Evolutionary conservation across 2,797 vertebrate genomes (phyloP), one percentile per base, ranked within the genome.

Genomic region (Channallabes apus): DNA sequence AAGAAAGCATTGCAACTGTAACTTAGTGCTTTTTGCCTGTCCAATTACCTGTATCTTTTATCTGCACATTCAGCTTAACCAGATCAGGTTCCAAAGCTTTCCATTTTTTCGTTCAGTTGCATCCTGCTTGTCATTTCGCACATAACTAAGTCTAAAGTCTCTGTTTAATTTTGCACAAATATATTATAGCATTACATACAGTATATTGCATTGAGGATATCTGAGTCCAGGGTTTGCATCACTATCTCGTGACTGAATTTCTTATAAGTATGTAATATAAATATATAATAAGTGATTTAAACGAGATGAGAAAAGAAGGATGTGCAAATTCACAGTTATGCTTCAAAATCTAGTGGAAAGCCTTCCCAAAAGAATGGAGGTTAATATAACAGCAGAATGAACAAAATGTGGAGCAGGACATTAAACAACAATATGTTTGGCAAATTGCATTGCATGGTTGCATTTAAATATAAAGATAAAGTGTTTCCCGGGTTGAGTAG

Each of bases 101-200:
- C 1, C 1, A 9, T 46, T 46, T 41, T 46, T 46, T 46, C 2
- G 1, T 7, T 2, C 8, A 9, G 8, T 9, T 9, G 1, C 0
- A 59, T 32, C 65, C 17, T 8, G 4, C 7, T 69, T 35, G 3
- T 38, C 32, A 4, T 38, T 20, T 69, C 9, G 32, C 7, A 11
- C 3, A 1, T 41, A 41, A 35, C 12, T 65, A 65, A 14, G 35
- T 35, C 35, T 35, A 18, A 1, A 38, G 68, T 12, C 35, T 41
- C n/a, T 12, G 35, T 38, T 24, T 24, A 51, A 27, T 6, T 51
- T 1, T 46, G 38, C 24, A 46, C 69, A 72, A 46, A 11, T 24
- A 4, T 11, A 3, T 46, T 12, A 1, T 71, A 6, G 9, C 22
- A 3, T 46, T 12, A 0, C 41, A 6, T 22, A 38, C n/a, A n/a